phyloP scores from a whole-genome alignment of 2,797 vertebrate genomes.

The Passerculus sandwichensis region DNA sequence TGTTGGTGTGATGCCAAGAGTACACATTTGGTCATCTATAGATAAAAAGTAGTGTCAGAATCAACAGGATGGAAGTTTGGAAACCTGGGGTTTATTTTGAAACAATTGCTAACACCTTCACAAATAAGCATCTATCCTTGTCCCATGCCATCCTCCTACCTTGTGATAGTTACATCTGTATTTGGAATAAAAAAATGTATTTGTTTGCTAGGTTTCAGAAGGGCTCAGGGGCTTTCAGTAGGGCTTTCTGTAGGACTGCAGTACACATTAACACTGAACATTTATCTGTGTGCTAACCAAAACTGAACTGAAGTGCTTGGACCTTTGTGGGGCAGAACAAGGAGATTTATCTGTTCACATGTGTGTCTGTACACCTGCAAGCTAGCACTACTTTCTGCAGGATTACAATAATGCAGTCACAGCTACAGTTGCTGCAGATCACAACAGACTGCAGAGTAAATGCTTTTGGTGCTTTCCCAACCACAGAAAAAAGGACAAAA shows the following conservation, averaged over 20 bases:
- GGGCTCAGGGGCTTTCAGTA: background rate
- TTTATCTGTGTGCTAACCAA: background rate
- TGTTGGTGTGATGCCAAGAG: background rate
- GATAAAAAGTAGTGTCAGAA: background rate
- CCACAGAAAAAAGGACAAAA: constrained; percentile 10
- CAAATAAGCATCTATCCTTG: background rate
- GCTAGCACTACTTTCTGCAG: background rate
- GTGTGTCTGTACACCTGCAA: background rate
- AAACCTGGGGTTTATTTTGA: background rate
- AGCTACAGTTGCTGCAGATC: background rate
- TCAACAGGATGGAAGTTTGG: background rate
- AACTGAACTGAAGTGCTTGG: background rate
- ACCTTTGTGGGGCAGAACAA: background rate
- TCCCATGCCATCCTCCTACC: background rate
- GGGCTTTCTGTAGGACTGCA: background rate
- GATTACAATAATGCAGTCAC: background rate
- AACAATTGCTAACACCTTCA: background rate
- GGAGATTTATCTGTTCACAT: background rate
- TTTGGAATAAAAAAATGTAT: background rate
- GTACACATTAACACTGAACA: background rate
- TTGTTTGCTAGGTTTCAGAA: background rate
- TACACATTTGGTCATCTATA: background rate
- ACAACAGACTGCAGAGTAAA: background rate
- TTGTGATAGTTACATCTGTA: background rate
- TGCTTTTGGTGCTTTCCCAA: constrained; percentile 19